These are phyloP conservation scores for Sinopyrophorus schimmeli DNA, from an alignment of 2,888 invertebrate species.

Conservation along the genomic window DNA sequence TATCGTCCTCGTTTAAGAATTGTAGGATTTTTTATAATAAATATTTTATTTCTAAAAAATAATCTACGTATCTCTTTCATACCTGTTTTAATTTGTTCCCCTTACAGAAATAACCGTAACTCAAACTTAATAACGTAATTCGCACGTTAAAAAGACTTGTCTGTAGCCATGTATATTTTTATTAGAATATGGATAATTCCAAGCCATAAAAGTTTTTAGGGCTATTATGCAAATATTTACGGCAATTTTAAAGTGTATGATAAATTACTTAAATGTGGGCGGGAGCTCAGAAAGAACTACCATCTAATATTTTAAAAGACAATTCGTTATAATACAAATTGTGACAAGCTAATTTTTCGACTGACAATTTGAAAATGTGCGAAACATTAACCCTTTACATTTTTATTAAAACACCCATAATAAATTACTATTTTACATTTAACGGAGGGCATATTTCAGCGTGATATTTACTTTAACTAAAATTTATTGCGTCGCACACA, in stretches of 20 bases:
- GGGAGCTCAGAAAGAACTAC: conserved; percentile 7
- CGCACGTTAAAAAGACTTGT: conserved; percentile 11
- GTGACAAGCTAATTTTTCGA: conserved; percentile 21
- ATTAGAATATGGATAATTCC: conserved; percentile 12
- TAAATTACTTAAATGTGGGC: conserved; percentile 8
- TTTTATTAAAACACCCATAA: conserved; percentile 16
- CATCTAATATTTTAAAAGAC: conserved; percentile 11
- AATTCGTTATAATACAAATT: conserved; percentile 12
- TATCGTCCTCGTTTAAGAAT: too few relatives aligned
- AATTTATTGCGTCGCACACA: too few relatives aligned
- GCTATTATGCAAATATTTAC: conserved; percentile 12
- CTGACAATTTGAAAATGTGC: conserved; percentile 12
- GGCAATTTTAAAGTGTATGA: conserved; percentile 6
- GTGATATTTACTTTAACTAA: too few relatives aligned
- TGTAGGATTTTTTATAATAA: too few relatives aligned
- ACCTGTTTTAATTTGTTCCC: conserved; percentile 11
- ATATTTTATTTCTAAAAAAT: too few relatives aligned
- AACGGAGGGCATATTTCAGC: too few relatives aligned
- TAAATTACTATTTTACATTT: too few relatives aligned
- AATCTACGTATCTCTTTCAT: too few relatives aligned
- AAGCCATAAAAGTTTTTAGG: background rate
- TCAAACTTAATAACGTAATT: conserved; percentile 14
- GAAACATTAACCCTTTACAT: conserved; percentile 11
- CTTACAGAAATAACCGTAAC: conserved; percentile 14
- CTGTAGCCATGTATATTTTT: conserved; percentile 13